These are phyloP conservation scores for Trachymyrmex cornetzi DNA, from an alignment of 1,140 invertebrate species.

Conservation along the genomic window DNA sequence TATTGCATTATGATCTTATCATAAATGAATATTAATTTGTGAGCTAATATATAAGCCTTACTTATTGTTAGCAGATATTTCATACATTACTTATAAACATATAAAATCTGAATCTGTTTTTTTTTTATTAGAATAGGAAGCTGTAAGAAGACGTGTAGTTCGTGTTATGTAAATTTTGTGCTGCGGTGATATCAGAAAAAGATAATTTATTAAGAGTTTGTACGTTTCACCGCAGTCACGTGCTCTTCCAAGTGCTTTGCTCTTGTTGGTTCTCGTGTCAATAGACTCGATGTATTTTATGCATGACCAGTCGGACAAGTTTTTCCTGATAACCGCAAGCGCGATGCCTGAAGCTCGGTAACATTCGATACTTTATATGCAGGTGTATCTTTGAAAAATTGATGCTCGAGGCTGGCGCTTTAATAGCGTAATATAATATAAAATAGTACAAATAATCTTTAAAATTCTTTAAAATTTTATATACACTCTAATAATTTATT, in stretches of 20 bases:
- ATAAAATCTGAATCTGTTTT: constrained; percentile 41
- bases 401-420: background rate
- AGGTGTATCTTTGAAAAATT: constrained; percentile 71
- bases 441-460: background rate
- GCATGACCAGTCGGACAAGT: constrained; percentile 74
- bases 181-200: constrained; percentile 62
- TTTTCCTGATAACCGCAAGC: constrained; percentile 72
- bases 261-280: constrained; percentile 65
- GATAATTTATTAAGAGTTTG: constrained; percentile 52
- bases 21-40: constrained; percentile 21
- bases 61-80: constrained; percentile 9
- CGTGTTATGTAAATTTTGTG: constrained; percentile 14
- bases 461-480: background rate
- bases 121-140: constrained; percentile 39
- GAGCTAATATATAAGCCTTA: background rate
- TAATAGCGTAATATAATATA: background rate
- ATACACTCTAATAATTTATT: background rate
- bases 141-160: constrained; percentile 1
- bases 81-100: background rate
- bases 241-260: constrained; percentile 61
- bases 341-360: constrained; percentile 52
- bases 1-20: background rate
- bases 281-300: constrained; percentile 69
- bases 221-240: constrained; percentile 65
- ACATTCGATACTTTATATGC: constrained; percentile 69